Percentiles rank a stretch among this genome's conserved stretches.
Conservation (phyloP, 2,113 vertebrate species). For the Anguilla japonica region DNA sequence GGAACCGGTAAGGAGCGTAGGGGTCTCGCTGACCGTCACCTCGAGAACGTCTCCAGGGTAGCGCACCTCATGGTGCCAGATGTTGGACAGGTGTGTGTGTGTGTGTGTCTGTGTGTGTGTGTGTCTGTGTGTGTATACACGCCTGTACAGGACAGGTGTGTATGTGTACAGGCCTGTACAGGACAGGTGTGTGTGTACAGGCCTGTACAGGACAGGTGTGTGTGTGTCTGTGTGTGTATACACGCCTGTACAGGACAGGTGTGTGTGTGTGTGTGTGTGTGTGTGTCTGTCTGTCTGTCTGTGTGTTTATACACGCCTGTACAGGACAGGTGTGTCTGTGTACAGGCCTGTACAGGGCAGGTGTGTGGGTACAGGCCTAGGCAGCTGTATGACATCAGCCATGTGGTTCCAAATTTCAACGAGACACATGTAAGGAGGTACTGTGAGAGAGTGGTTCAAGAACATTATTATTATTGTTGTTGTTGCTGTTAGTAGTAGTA, state of each 20-base stretch:
- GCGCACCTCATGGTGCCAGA: too few species aligned
- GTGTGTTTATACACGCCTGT: too few species aligned
- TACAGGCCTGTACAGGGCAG: too few species aligned
- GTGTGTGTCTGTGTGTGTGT: background rate
- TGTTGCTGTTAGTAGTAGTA: too few species aligned
- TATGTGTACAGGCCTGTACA: too few species aligned
- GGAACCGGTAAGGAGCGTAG: slow-evolving; percentile 25
- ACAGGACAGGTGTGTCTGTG: too few species aligned
- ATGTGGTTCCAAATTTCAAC: background rate
- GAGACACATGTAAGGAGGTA: too few species aligned
- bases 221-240: too few species aligned
- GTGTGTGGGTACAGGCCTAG: too few species aligned
- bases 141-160: background rate
- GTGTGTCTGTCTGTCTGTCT: background rate
- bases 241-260: background rate
- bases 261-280: background rate
- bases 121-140: too few species aligned
- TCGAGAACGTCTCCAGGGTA: slow-evolving; percentile 20
- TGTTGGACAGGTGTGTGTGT: background rate
- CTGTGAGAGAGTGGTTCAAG: too few species aligned
- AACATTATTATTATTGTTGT: too few species aligned
- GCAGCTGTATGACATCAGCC: background rate
- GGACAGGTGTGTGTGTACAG: background rate
- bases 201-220: background rate
- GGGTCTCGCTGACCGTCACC: slow-evolving; percentile 25